These are phyloP conservation scores for Tragulus kanchil DNA, from an alignment of 2,113 vertebrate genomes.

Conservation along the genomic window DNA sequence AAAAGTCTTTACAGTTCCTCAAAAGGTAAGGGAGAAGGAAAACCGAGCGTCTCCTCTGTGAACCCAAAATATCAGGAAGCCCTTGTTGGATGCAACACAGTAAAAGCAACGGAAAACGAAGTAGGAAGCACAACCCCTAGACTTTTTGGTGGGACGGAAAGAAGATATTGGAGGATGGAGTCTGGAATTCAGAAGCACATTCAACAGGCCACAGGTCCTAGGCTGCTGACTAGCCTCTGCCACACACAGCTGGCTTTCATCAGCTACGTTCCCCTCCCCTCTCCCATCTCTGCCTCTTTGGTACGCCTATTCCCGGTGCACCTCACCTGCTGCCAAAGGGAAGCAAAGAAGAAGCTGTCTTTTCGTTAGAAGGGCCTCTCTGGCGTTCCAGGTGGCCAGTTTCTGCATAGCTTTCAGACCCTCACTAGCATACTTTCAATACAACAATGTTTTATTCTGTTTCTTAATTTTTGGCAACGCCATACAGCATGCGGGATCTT, in stretches of 20 bases:
- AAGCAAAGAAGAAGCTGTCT: not conserved
- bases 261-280: accelerated
- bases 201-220: not conserved
- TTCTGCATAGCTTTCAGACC: not conserved
- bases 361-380: not conserved
- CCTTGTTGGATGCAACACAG: not conserved
- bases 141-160: not conserved
- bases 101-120: not conserved
- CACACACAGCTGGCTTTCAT: too few species aligned
- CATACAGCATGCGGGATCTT: accelerated
- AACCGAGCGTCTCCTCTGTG: not conserved
- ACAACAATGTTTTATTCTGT: not conserved
- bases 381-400: too few species aligned
- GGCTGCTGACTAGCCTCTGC: not conserved
- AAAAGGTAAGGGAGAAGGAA: not conserved
- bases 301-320: not conserved
- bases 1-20: not conserved
- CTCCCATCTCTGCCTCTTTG: not conserved
- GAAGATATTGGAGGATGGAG: not conserved
- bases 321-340: not conserved
- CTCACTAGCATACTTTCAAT: not conserved
- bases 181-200: not conserved
- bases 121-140: not conserved
- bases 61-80: not conserved
- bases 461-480: not conserved